Percentiles rank a stretch among this genome's conserved stretches.
phyloP scores from a whole-genome alignment of 2,888 invertebrate genomes.

The Spilosoma lubricipeda region DNA sequence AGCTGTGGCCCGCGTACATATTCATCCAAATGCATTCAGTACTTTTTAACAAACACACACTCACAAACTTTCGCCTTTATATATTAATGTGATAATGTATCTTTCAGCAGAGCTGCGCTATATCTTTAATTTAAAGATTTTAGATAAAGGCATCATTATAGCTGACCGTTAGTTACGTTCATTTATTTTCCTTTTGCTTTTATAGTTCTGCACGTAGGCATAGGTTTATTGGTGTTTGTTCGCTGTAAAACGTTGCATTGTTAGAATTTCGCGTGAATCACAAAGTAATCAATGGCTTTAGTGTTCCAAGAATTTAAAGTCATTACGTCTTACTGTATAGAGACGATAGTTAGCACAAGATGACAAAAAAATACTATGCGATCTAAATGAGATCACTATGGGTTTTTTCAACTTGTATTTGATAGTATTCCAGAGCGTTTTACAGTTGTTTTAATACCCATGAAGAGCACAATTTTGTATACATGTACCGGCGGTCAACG shows the following conservation, averaged over 20 bases:
- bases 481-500: background rate
- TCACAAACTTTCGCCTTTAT: too few relatives aligned
- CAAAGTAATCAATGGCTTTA: conserved; percentile 42
- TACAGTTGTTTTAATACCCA: background rate
- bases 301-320: conserved; percentile 48
- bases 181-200: conserved; percentile 14
- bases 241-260: conserved; percentile 33
- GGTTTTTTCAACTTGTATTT: background rate
- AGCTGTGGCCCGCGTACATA: too few relatives aligned
- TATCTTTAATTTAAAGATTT: background rate
- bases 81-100: background rate
- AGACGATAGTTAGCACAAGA: conserved; percentile 13
- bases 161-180: conserved; percentile 4
- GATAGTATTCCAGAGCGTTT: background rate
- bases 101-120: background rate
- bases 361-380: conserved; percentile 18
- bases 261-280: conserved; percentile 52
- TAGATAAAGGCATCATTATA: background rate
- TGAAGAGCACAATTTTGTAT: background rate
- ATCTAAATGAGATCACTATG: background rate
- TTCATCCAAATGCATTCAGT: too few relatives aligned
- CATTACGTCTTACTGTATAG: conserved; percentile 27
- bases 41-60: too few relatives aligned
- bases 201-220: conserved; percentile 22
- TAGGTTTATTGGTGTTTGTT: conserved; percentile 31